Conservation (phyloP, 2,113 vertebrate genomes). For the Trochalopteron elliotii region DNA sequence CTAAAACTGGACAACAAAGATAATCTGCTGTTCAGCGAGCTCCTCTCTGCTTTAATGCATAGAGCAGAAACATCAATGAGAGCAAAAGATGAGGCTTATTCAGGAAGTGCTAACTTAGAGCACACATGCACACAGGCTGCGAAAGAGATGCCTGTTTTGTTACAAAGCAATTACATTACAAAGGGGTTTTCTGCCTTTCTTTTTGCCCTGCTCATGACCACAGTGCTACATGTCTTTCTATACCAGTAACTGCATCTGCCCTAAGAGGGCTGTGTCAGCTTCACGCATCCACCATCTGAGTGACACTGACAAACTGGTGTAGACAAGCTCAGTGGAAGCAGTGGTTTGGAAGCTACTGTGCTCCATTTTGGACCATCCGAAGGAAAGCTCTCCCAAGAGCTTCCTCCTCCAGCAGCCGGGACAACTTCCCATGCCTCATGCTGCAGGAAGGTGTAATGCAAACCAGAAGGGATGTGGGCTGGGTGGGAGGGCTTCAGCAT, state of each 20-base stretch:
- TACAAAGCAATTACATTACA: not conserved
- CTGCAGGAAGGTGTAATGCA: slow-evolving; percentile 45
- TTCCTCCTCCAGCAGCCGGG: not conserved
- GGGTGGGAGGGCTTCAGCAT: slow-evolving; percentile 29
- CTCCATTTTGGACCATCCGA: not conserved
- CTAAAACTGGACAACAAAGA: not conserved
- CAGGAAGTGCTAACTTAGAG: not conserved
- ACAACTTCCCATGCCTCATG: slow-evolving; percentile 11
- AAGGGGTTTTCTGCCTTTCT: not conserved
- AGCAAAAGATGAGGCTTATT: not conserved
- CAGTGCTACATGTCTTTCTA: not conserved
- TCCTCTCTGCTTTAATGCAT: not conserved
- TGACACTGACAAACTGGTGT: not conserved
- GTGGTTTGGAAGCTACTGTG: not conserved
- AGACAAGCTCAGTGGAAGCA: not conserved
- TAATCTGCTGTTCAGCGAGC: not conserved
- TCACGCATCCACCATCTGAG: not conserved
- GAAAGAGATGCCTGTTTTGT: not conserved
- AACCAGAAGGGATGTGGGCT: slow-evolving; percentile 53
- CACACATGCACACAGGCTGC: accelerated
- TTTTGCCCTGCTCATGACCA: not conserved
- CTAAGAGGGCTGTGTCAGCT: not conserved
- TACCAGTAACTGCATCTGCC: not conserved
- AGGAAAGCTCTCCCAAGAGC: not conserved
- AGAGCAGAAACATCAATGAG: not conserved